Conservation (phyloP, 2,888 invertebrate genomes). For the Callyntrura sp. region DNA sequence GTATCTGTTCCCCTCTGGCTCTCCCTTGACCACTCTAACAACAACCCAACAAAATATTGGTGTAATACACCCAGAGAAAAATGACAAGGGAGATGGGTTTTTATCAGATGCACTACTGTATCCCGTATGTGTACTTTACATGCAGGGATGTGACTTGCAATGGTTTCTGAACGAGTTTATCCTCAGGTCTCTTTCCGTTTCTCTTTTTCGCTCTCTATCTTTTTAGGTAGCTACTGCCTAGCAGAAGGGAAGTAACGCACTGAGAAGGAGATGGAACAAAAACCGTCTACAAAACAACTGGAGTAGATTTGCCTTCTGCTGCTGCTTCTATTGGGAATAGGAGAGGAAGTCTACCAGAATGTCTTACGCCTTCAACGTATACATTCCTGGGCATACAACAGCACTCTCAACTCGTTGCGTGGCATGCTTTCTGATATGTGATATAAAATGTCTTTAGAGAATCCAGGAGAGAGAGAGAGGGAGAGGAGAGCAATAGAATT, state of each 20-base stretch:
- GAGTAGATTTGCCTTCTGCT: conserved; percentile 5
- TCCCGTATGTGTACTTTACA: conserved; percentile 43
- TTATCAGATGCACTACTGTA: conserved; percentile 53
- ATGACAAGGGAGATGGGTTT: conserved; percentile 49
- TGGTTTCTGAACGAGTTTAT: conserved; percentile 31
- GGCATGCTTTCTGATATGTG: background rate
- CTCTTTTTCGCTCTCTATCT: background rate
- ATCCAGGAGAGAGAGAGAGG: background rate
- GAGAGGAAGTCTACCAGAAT: conserved; percentile 26
- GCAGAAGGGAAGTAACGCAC: conserved; percentile 45
- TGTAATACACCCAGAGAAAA: conserved; percentile 21
- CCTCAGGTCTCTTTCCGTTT: background rate
- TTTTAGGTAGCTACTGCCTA: background rate
- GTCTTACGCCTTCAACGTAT: background rate
- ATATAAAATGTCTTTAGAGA: conserved; percentile 24
- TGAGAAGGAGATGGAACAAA: conserved; percentile 26
- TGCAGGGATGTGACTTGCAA: conserved; percentile 49
- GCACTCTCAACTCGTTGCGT: conserved; percentile 9
- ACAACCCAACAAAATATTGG: conserved; percentile 17
- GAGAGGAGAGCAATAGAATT: background rate
- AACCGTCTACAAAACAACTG: conserved; percentile 27
- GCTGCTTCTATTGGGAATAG: background rate
- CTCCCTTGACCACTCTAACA: conserved; percentile 54
- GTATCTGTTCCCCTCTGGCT: background rate
- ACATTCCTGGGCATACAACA: background rate